A percentile compares a stretch with the other conserved stretches of the same genome.
phyloP scores from a whole-genome alignment of 53 echinoderm and acorn worm genomes.

The Mesocentrotus franciscanus region DNA sequence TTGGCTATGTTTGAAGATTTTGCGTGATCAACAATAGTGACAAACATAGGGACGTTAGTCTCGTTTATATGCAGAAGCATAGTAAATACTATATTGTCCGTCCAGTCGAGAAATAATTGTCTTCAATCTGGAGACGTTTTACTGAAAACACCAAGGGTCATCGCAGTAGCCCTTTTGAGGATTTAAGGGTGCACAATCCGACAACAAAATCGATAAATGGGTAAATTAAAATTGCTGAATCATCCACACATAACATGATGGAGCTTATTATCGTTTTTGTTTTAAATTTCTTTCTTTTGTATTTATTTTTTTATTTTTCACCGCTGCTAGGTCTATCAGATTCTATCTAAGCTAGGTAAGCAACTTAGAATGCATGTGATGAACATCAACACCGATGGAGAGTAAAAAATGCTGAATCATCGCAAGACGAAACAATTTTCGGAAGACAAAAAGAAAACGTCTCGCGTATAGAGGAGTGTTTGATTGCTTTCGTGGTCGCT shows the following conservation, averaged over 20 bases:
- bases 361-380: neutral
- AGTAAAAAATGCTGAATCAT: neutral
- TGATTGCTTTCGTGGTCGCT: neutral
- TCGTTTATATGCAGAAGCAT: neutral
- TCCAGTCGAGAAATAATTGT: neutral
- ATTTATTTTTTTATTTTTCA: too few species aligned
- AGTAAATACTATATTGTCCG: neutral
- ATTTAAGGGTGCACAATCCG: too few species aligned
- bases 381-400: neutral
- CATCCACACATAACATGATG: neutral
- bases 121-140: neutral
- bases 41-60: neutral
- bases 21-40: neutral
- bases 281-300: too few species aligned
- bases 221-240: neutral
- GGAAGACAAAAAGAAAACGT: neutral
- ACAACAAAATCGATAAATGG: neutral
- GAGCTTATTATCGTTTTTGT: too few species aligned
- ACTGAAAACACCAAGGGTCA: neutral
- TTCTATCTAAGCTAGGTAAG: neutral
- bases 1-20: too few species aligned
- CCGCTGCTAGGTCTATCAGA: too few species aligned
- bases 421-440: neutral
- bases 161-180: too few species aligned
- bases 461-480: neutral